Evolutionary conservation across 2,113 vertebrate species (phyloP).

Genomic region (Monopterus albus): DNA sequence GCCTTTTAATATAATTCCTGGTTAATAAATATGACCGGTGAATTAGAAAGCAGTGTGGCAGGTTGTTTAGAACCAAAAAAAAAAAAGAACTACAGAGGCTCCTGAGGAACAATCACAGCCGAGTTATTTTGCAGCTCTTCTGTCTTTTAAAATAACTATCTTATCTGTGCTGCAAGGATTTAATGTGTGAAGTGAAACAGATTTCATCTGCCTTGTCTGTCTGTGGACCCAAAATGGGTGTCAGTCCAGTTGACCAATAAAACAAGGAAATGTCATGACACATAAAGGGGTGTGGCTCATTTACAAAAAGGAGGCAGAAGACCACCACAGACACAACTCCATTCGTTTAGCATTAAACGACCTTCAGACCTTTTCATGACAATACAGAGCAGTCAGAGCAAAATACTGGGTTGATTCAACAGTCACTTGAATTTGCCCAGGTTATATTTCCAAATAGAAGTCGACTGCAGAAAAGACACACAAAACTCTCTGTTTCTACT

Average conservation of each 20-base stretch:
- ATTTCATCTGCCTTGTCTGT: neutral
- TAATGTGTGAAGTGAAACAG: too few species aligned
- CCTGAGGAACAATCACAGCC: neutral
- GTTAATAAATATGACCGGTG: too few species aligned
- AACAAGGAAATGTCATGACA: constrained; percentile 29
- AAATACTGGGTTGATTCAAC: too few species aligned
- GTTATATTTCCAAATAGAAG: neutral
- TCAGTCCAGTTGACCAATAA: constrained; percentile 29
- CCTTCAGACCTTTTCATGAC: too few species aligned
- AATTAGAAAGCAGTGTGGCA: too few species aligned
- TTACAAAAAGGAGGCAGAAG: constrained; percentile 34
- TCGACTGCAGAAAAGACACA: neutral
- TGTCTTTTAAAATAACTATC: neutral
- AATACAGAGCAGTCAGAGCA: too few species aligned
- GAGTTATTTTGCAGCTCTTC: neutral
- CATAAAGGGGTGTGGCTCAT: constrained; percentile 51
- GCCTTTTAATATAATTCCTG: neutral
- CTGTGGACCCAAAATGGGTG: neutral
- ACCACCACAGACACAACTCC: neutral
- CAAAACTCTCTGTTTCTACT: too few species aligned
- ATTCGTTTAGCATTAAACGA: too few species aligned
- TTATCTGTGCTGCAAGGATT: neutral
- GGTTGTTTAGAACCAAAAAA: too few species aligned
- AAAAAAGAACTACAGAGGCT: too few species aligned
- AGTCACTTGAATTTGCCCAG: neutral